phyloP scores from a whole-genome alignment of 2,888 invertebrate genomes.

The Poecilus cupreus region DNA sequence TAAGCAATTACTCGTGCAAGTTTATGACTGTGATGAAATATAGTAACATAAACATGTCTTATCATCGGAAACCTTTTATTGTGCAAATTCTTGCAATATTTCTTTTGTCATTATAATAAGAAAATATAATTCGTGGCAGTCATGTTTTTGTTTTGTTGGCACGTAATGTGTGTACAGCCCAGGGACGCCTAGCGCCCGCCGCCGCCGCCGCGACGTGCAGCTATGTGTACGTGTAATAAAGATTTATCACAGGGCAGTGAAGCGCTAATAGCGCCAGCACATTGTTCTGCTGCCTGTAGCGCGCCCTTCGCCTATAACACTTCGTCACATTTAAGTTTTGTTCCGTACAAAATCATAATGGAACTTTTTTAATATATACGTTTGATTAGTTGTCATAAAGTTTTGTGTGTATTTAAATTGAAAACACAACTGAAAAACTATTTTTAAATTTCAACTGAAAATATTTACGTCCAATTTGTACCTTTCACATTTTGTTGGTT shows the following conservation, averaged over 20 bases:
- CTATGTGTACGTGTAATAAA: constrained; percentile 5
- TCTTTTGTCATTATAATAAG: not conserved
- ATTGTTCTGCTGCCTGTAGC: too few species aligned
- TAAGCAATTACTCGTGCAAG: not conserved
- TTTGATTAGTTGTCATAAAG: not conserved
- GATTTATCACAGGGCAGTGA: not conserved
- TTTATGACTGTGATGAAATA: too few species aligned
- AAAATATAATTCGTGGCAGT: not conserved
- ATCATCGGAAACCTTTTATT: not conserved
- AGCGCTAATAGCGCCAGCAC: not conserved
- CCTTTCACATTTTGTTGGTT: constrained; percentile 2
- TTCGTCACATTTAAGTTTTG: not conserved
- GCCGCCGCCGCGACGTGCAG: not conserved
- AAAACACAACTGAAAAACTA: not conserved
- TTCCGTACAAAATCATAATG: not conserved
- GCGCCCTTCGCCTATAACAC: not conserved
- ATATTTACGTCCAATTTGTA: not conserved
- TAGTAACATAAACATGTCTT: not conserved
- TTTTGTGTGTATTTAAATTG: not conserved
- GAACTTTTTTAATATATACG: constrained; percentile 6
- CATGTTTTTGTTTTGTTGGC: too few species aligned
- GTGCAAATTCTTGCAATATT: not conserved
- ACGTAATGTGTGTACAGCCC: too few species aligned
- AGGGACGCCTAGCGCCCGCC: not conserved
- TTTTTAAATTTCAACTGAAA: not conserved